A percentile compares a stretch with the other conserved stretches of the same genome.
Evolutionary conservation across 2,797 vertebrate species (phyloP).

Genomic region (Acanthurus tractus): DNA sequence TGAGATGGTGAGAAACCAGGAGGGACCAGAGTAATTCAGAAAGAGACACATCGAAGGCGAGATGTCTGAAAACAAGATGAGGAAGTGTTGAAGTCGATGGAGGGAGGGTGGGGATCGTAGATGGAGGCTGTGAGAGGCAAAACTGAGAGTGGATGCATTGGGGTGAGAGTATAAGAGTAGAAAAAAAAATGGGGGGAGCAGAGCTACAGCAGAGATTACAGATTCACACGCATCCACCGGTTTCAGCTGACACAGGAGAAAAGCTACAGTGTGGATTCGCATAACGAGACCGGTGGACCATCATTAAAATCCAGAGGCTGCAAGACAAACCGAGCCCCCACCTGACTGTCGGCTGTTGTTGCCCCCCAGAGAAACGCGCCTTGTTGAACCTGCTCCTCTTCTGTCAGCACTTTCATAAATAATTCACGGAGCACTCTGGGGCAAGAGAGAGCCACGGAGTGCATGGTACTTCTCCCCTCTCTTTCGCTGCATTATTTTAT

Average conservation of each 20-base stretch:
- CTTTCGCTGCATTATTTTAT: conserved; percentile 60
- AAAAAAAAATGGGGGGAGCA: not conserved
- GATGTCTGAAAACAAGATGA: conserved; percentile 32
- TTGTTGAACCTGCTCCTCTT: conserved; percentile 81
- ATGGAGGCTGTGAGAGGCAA: conserved; percentile 7
- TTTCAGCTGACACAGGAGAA: conserved; percentile 78
- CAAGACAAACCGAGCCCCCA: conserved; percentile 71
- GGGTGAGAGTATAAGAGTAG: conserved; percentile 8
- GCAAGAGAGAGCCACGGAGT: conserved; percentile 65
- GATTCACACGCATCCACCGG: conserved; percentile 63
- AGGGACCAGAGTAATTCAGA: not conserved
- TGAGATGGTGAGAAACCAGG: conserved; percentile 29
- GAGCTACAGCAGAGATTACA: conserved; percentile 63
- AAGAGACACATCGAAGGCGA: conserved; percentile 19
- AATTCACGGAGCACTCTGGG: conserved; percentile 79
- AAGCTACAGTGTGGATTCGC: conserved; percentile 61
- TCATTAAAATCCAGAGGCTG: conserved; percentile 78
- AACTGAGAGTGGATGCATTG: conserved; percentile 32
- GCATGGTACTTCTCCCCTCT: conserved; percentile 19
- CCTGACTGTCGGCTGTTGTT: conserved; percentile 71
- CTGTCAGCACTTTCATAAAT: conserved; percentile 85
- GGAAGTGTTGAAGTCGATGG: conserved; percentile 30
- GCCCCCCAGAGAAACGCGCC: conserved; percentile 75
- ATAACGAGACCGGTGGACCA: conserved; percentile 76
- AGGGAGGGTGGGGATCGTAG: not conserved